Evolutionary conservation across 2,888 invertebrate species (phyloP), one percentile per base, ranked within the genome.

Genomic region (Ypsolopha sequella): DNA sequence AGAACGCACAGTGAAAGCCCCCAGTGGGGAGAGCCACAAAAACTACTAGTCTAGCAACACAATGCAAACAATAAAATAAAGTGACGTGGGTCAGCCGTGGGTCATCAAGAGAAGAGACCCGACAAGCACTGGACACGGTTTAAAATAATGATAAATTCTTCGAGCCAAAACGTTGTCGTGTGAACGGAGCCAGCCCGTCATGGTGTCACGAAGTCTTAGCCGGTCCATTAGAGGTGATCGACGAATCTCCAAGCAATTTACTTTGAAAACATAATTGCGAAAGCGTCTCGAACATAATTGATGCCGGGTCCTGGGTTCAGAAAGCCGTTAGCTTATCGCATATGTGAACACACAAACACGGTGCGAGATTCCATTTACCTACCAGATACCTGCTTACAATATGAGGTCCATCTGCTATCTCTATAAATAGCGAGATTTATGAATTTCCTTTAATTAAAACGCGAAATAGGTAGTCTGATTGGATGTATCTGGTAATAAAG

Each of bases 211-310:
- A 68, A 64, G 66, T 67, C 66, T 73, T 68, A 72, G 66, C 60
- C 65, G 70, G 66, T 62, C 71, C 73, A 76, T 81, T 81, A 80
- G 71, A 36, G 11, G 51, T 71, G 76, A 76, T 73, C 70, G 68
- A 73, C 73, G 74, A 80, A 80, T 80, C 76, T 79, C 76, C 73
- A 71, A 79, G 74, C 76, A 80, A 80, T 84, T 84, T 81, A 73
- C 71, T 76, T 75, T 76, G 78, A 82, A 80, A 74, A 81, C 76
- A 82, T 86, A 86, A 86, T 85, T 84, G 80, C 80, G 73, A 73
- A 79, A 80, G 78, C 76, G 73, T 79, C 77, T 84, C 78, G 75
- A 76, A 80, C 71, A 71, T 80, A 84, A 85, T 82, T 78, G 80
- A 78, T 75, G 78, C 70, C 74, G 71, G 58, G 68, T 72, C 68